Evolutionary conservation across 2,888 invertebrate genomes (phyloP).

Genomic region (Ramazzottius varieornatus): DNA sequence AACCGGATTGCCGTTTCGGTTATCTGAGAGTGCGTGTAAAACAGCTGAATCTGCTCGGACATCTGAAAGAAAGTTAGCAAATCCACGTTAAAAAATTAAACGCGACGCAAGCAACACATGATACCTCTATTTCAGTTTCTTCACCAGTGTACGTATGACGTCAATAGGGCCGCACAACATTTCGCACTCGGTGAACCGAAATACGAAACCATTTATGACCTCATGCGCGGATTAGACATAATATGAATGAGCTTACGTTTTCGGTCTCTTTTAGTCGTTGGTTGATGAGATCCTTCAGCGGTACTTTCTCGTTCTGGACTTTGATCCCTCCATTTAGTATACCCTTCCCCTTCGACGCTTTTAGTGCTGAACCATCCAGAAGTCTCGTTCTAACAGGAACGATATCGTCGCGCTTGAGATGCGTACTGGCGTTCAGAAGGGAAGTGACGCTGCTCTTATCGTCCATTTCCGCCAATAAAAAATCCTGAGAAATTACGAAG

Average conservation of each 20-base stretch:
- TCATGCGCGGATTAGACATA: too few species aligned
- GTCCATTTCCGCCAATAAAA: slow-evolving; percentile 45
- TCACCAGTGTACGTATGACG: too few species aligned
- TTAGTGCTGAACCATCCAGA: slow-evolving; percentile 29
- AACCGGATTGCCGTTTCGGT: slow-evolving; percentile 45
- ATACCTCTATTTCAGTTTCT: too few species aligned
- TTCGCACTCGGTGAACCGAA: too few species aligned
- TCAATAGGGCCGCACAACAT: too few species aligned
- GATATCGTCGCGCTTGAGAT: slow-evolving; percentile 31
- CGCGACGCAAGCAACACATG: not conserved
- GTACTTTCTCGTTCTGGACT: too few species aligned
- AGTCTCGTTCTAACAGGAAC: slow-evolving; percentile 41
- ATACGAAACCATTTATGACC: too few species aligned
- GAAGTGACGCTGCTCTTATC: slow-evolving; percentile 29
- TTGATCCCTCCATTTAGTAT: too few species aligned
- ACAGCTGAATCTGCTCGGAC: slow-evolving; percentile 38
- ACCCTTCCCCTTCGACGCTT: slow-evolving; percentile 17
- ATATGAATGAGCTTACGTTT: too few species aligned
- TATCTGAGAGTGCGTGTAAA: slow-evolving; percentile 36
- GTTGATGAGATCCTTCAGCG: too few species aligned
- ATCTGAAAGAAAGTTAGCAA: slow-evolving; percentile 21
- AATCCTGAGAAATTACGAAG: slow-evolving; percentile 31
- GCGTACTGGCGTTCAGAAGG: slow-evolving; percentile 31
- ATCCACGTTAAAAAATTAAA: not conserved
- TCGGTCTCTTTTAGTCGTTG: too few species aligned